Conservation (phyloP, 2,888 invertebrate species). For the Leucozona laternaria region DNA sequence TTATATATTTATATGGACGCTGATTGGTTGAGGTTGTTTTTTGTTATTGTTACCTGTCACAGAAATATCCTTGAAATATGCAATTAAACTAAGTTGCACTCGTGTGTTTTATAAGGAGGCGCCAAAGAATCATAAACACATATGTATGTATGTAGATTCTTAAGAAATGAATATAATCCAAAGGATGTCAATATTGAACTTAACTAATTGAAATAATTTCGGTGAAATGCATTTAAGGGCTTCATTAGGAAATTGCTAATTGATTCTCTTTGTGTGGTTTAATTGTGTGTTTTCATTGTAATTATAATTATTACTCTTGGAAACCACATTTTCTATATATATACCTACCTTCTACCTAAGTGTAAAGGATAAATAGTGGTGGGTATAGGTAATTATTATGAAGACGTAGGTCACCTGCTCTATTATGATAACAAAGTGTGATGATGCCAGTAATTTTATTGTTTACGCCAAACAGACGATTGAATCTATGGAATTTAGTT, state of each 20-base stretch:
- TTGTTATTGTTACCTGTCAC: not conserved
- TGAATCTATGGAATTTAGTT: not conserved
- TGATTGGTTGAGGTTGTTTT: conserved; percentile 3
- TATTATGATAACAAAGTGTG: not conserved
- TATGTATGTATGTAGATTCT: too few relatives aligned
- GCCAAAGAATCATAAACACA: not conserved
- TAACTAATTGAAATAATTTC: conserved; percentile 49
- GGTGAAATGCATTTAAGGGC: conserved; percentile 27
- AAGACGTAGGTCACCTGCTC: not conserved
- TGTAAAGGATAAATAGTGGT: not conserved
- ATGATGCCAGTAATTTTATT: conserved; percentile 3
- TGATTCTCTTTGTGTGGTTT: conserved; percentile 63
- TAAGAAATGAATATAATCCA: not conserved
- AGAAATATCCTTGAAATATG: conserved; percentile 7
- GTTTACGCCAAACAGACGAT: not conserved
- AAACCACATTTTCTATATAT: not conserved
- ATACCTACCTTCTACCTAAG: too few relatives aligned
- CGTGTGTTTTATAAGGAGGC: not conserved
- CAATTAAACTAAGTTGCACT: conserved; percentile 6
- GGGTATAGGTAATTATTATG: not conserved
- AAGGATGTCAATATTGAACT: conserved; percentile 6
- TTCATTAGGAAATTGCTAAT: conserved; percentile 49
- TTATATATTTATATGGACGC: not conserved
- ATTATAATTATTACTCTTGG: conserved; percentile 5
- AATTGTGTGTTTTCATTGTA: conserved; percentile 48